These are phyloP conservation scores for Paradoxurus hermaphroditus DNA, from an alignment of 2,113 vertebrate species.

Conservation along the genomic window DNA sequence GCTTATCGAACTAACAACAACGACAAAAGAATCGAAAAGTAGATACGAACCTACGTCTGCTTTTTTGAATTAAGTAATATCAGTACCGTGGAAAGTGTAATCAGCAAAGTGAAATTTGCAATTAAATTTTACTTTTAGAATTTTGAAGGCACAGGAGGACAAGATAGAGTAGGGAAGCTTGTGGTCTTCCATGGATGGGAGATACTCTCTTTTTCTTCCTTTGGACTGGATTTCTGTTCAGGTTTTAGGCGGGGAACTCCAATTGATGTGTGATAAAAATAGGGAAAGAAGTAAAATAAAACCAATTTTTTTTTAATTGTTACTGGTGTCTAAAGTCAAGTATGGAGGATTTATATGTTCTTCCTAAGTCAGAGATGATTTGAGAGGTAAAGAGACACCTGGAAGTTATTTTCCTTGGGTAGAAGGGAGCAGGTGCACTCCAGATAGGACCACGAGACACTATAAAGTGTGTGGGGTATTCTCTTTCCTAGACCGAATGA, in stretches of 20 bases:
- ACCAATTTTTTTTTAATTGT: neutral
- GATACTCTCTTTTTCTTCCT: neutral
- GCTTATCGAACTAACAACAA: neutral
- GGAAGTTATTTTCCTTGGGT: neutral
- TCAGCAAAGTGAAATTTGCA: neutral
- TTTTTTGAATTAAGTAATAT: neutral
- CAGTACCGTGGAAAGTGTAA: neutral
- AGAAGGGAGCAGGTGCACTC: neutral
- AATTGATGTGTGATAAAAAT: neutral
- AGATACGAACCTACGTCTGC: neutral
- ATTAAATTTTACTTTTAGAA: neutral
- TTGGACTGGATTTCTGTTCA: neutral
- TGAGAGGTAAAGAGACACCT: neutral
- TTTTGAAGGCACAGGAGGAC: neutral
- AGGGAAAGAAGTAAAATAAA: neutral
- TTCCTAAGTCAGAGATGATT: neutral
- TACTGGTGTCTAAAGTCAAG: neutral
- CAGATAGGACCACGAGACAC: neutral
- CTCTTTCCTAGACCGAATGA: neutral
- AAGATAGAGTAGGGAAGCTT: neutral
- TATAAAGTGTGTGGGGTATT: rapidly evolving
- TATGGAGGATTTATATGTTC: neutral
- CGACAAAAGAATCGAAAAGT: neutral
- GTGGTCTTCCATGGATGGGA: neutral
- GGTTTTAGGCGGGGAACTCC: neutral